Percentiles rank a stretch among this genome's conserved stretches.
These are phyloP conservation scores for Coreoperca whiteheadi DNA, from an alignment of 2,113 vertebrate species.

Conservation along the genomic window DNA sequence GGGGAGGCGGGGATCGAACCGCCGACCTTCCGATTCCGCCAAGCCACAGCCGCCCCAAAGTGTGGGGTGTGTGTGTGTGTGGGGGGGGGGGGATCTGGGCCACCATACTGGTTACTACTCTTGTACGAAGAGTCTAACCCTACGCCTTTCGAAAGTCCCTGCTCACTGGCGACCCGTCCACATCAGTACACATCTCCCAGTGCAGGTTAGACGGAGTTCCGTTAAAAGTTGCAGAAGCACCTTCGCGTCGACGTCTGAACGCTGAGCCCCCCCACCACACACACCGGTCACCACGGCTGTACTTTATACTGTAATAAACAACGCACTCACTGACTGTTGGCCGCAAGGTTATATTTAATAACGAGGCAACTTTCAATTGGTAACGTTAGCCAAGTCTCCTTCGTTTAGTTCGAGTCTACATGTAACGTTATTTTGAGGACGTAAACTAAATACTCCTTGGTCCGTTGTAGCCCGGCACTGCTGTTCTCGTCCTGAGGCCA, in stretches of 20 bases:
- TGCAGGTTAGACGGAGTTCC: neutral
- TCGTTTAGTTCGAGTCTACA: neutral
- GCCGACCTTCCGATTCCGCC: no score
- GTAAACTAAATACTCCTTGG: neutral
- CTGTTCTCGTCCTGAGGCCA: neutral
- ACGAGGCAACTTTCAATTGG: neutral
- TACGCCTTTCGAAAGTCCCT: neutral
- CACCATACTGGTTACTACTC: neutral
- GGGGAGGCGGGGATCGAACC: no score
- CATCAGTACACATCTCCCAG: neutral
- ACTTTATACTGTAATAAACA: neutral
- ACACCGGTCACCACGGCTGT: neutral
- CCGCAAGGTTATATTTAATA: neutral
- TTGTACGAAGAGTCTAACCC: neutral
- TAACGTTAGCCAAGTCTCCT: neutral
- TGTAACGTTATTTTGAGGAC: neutral
- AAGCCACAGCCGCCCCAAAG: no score
- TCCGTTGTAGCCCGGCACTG: neutral
- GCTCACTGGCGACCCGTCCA: neutral
- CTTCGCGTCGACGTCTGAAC: no score
- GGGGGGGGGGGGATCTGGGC: neutral
- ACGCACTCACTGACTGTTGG: no score
- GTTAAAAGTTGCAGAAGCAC: neutral
- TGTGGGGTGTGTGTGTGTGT: no score
- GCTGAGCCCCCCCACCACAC: no score